Evolutionary conservation across 2,888 invertebrate genomes (phyloP), one percentile per base, ranked within the genome.

Genomic region (Andrena hattorfiana): DNA sequence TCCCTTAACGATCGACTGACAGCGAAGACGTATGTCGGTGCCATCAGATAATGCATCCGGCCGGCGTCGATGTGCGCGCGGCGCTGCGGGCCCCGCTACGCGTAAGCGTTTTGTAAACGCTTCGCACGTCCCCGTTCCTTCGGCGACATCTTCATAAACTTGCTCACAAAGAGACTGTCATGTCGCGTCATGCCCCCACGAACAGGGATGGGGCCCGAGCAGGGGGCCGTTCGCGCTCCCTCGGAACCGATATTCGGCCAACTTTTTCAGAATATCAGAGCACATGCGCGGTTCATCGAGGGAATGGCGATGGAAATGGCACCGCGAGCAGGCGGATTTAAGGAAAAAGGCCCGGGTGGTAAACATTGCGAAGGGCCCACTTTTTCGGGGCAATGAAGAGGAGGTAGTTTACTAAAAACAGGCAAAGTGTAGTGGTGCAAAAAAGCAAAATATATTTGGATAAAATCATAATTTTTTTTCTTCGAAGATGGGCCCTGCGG

Each of bases 121-220:
- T 87, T 84, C 77, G 85, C 77, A 85, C 88, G 82, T 88, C 84
- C 77, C 62, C 80, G 74, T 80, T 84, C 76, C 70, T 70, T 83
- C 71, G 72, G 79, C 77, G 89, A 91, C 90, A 86, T 87, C 90
- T 90, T 91, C 87, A 91, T 90, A 89, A 90, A 74, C 84, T 73
- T 78, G 83, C 75, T 84, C 84, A 86, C 89, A 89, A 90, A 89
- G 83, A 84, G 90, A 79, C 81, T 86, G 84, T 85, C 90, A 87
- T 89, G 89, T 88, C 77, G 83, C 77, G 89, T 89, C 89, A 89
- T 89, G 87, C 81, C 75, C 42, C 67, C 75, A 26, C 54, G 63
- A 49, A 28, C 54, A 42, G 60, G 16, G 42, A 49, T 20, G 54
- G 1, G 48, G 2, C 20, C 49, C 35, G 69, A 23, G 28, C 10